Evolutionary conservation across 2,797 vertebrate genomes (phyloP).

Genomic region (Euthynnus affinis): DNA sequence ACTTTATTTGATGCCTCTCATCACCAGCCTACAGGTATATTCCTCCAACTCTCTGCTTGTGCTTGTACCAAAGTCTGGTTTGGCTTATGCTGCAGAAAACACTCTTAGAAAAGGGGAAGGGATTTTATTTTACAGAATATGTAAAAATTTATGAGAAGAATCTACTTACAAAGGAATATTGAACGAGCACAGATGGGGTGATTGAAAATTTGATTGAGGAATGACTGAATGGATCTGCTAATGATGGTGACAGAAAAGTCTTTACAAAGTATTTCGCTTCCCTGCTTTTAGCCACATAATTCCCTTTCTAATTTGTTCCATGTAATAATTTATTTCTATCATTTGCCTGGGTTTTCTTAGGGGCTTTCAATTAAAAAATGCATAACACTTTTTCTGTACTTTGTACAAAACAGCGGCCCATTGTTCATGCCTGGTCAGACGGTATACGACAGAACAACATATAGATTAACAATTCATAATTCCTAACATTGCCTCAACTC

Average conservation of each 20-base stretch:
- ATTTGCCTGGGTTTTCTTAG: constrained; percentile 26
- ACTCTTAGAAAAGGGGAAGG: constrained; percentile 25
- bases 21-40: constrained; percentile 61
- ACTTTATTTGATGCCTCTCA: constrained; percentile 75
- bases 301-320: constrained; percentile 40
- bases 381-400: constrained; percentile 24
- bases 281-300: constrained; percentile 5
- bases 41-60: constrained; percentile 34
- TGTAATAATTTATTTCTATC: constrained; percentile 43
- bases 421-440: constrained; percentile 44
- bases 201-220: constrained; percentile 66
- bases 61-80: constrained; percentile 29
- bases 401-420: background rate
- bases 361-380: constrained; percentile 52
- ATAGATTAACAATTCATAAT: constrained; percentile 59
- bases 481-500: constrained; percentile 13
- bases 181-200: constrained; percentile 61
- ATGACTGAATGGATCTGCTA: constrained; percentile 48
- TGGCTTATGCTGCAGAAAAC: constrained; percentile 6
- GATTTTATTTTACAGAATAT: constrained; percentile 55
- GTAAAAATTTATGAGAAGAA: constrained; percentile 60
- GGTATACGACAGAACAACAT: constrained; percentile 46
- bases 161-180: constrained; percentile 59
- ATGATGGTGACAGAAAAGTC: constrained; percentile 38
- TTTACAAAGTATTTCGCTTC: background rate